Conservation (phyloP, 2,113 vertebrate genomes). For the Corythoichthys intestinalis region DNA sequence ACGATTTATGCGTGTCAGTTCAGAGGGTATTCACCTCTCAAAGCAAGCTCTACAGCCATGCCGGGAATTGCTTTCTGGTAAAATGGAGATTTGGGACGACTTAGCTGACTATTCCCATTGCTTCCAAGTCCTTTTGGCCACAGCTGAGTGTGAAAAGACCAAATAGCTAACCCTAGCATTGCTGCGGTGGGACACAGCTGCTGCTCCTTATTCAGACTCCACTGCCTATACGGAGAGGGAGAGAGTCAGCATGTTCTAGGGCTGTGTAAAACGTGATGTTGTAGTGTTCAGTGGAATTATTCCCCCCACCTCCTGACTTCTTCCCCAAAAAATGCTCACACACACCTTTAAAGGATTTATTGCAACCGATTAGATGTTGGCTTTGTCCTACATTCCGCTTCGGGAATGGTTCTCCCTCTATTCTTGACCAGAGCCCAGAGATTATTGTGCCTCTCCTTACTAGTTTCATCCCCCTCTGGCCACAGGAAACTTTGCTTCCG, state of each 20-base stretch:
- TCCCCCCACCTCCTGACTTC: slow-evolving; percentile 18
- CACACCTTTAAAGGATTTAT: slow-evolving; percentile 56
- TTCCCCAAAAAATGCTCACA: slow-evolving; percentile 23
- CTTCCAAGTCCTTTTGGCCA: slow-evolving; percentile 31
- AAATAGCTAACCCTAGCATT: slow-evolving; percentile 52
- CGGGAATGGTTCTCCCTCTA: slow-evolving; percentile 61
- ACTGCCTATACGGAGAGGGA: slow-evolving; percentile 1
- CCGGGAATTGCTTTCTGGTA: slow-evolving; percentile 40
- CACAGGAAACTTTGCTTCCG: slow-evolving; percentile 60
- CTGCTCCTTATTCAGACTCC: slow-evolving; percentile 18
- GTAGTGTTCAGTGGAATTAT: slow-evolving; percentile 46
- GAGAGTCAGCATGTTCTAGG: slow-evolving; percentile 55
- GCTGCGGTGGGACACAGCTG: slow-evolving; percentile 39
- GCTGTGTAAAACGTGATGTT: slow-evolving; percentile 54
- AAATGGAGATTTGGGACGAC: slow-evolving; percentile 53
- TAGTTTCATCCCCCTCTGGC: slow-evolving; percentile 56
- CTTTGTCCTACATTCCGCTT: slow-evolving; percentile 65
- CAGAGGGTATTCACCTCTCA: slow-evolving; percentile 39
- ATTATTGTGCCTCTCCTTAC: slow-evolving; percentile 48
- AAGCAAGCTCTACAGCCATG: slow-evolving; percentile 19
- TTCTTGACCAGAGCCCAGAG: slow-evolving; percentile 61
- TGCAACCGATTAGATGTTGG: slow-evolving; percentile 55
- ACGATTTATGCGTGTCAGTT: slow-evolving; percentile 27
- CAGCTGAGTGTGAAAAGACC: slow-evolving; percentile 58
- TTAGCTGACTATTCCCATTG: slow-evolving; percentile 54